Evolutionary conservation across 2,888 invertebrate genomes (phyloP), one percentile per base, ranked within the genome.

Genomic region (Tetropium fuscum): DNA sequence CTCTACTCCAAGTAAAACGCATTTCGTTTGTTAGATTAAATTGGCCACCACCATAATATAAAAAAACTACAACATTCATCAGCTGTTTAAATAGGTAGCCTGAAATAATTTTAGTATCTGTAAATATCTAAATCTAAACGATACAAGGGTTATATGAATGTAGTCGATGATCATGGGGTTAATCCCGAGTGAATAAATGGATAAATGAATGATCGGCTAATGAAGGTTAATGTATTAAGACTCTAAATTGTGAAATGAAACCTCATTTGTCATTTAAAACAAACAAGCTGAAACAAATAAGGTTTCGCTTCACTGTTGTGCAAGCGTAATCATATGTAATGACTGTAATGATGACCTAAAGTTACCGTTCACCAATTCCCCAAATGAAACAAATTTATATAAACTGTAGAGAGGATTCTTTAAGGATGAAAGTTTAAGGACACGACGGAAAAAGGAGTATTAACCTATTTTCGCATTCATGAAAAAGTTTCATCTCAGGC

Each of bases 341-440:
- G 49, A n/a, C n/a, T n/a, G n/a, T n/a, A n/a, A n/a, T 27, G 45
- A 34, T 34, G 11, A 34, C 34, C 22, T 32, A 48, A 45, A 47
- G 19, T 20, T 44, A 22, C 55, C n/a, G 18, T 19, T 34, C 30
- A 25, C 47, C 49, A 18, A 43, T 32, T 53, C 51, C 64, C 64
- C 63, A 60, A 40, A 54, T 53, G 51, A 62, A 43, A 5, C 20
- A 54, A 25, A 44, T 34, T 57, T 64, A 40, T 63, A 55, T 56
- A 57, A 57, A 62, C 53, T 63, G 76, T 78, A 78, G 78, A 79
- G 78, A 79, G 78, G 77, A 75, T 73, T 76, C 77, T 78, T 78
- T 68, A 65, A 64, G 72, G 74, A 71, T 64, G 15, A 34, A 56
- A 58, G 53, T 32, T 38, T 40, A 19, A 54, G 56, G 48, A 64